Conservation (phyloP, 2,113 vertebrate species). For the Neopipo cinnamomea region DNA sequence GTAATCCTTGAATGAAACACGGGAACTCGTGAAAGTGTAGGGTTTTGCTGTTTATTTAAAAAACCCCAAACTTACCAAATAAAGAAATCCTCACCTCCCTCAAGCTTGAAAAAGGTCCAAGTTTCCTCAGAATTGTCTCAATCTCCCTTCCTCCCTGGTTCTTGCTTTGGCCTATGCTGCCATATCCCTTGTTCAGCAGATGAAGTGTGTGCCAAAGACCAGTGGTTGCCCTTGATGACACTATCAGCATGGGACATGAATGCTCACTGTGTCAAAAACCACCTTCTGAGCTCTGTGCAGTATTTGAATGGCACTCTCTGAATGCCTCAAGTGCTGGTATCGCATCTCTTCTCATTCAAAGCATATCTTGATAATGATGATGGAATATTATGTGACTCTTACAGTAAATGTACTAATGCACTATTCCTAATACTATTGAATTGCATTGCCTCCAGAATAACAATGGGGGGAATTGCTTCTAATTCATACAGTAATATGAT, state of each 20-base stretch:
- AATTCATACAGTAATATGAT: background rate
- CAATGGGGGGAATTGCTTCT: background rate
- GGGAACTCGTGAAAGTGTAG: background rate
- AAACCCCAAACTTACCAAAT: background rate
- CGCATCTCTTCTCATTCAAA: background rate
- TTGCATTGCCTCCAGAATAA: background rate
- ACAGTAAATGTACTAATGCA: background rate
- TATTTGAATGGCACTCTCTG: background rate
- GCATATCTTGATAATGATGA: background rate
- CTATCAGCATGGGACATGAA: background rate
- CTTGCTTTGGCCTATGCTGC: background rate
- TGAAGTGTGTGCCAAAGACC: background rate
- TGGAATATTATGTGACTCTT: background rate
- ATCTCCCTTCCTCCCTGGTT: background rate
- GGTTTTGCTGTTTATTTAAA: background rate
- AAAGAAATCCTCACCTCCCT: background rate
- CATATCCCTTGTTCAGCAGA: too few species aligned
- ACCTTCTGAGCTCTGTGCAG: background rate
- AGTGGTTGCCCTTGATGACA: background rate
- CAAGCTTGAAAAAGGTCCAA: background rate
- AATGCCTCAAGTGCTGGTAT: background rate
- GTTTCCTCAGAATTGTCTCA: background rate
- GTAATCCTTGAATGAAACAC: background rate
- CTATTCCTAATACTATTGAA: background rate
- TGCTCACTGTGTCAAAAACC: background rate